These are phyloP conservation scores for Ramazzottius varieornatus DNA, from an alignment of 2,888 invertebrate species.

Conservation along the genomic window DNA sequence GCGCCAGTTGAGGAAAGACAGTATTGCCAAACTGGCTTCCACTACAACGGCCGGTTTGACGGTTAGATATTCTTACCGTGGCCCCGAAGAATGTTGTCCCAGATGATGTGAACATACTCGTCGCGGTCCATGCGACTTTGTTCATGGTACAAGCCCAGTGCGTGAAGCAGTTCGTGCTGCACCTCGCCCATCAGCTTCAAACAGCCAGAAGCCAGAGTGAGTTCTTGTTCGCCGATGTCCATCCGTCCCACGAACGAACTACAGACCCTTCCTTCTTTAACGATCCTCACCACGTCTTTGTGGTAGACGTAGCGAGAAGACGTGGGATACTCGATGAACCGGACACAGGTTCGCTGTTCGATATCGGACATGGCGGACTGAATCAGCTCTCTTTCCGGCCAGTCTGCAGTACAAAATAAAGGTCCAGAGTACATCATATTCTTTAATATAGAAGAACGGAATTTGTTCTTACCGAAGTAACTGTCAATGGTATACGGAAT, in stretches of 20 bases:
- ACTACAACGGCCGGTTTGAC: no score
- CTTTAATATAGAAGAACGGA: no score
- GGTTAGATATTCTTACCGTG: no score
- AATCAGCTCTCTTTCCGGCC: background rate
- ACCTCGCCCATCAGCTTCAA: background rate
- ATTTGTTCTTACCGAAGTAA: no score
- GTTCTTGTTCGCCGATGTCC: background rate
- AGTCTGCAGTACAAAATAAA: no score
- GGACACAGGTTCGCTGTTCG: background rate
- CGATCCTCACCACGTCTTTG: background rate
- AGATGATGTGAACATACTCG: background rate
- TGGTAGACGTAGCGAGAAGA: background rate
- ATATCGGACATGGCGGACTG: background rate
- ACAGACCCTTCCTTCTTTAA: background rate
- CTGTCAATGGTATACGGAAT: background rate
- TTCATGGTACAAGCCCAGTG: background rate
- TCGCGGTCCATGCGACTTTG: background rate
- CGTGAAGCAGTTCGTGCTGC: background rate
- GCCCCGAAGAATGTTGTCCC: background rate
- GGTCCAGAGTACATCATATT: no score
- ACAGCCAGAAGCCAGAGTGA: background rate
- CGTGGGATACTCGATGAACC: background rate
- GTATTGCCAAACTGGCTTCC: no score
- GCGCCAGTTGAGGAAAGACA: no score
- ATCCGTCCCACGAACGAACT: background rate